These are phyloP conservation scores for Heteronetta atricapilla DNA, from an alignment of 2,113 vertebrate genomes.

Conservation along the genomic window DNA sequence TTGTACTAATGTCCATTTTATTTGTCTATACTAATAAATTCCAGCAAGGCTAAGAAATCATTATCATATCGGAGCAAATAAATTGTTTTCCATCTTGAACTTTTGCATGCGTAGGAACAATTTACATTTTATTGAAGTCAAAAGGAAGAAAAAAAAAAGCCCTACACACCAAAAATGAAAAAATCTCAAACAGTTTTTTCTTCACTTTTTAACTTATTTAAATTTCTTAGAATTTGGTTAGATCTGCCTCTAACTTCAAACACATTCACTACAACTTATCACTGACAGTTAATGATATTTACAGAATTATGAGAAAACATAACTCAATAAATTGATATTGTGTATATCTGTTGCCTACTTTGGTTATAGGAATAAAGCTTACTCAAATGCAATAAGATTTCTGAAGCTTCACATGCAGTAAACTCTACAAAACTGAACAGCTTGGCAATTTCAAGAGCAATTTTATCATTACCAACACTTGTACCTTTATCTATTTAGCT, in stretches of 20 bases:
- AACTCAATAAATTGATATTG: too few relatives aligned
- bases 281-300: background rate
- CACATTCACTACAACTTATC: background rate
- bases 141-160: background rate
- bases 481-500: background rate
- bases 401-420: background rate
- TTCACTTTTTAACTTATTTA: background rate
- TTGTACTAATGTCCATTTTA: background rate
- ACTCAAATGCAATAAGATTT: background rate
- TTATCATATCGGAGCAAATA: background rate
- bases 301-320: background rate
- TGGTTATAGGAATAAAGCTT: background rate
- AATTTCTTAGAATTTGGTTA: background rate
- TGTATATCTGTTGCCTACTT: background rate
- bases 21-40: background rate
- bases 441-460: background rate
- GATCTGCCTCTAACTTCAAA: background rate
- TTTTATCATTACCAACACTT: background rate
- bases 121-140: background rate
- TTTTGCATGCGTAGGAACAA: background rate
- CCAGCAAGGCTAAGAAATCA: background rate
- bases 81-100: background rate
- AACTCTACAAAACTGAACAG: background rate
- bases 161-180: background rate
- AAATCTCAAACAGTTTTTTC: background rate